Conservation (phyloP, 2,113 vertebrate species). For the Hylia prasina region DNA sequence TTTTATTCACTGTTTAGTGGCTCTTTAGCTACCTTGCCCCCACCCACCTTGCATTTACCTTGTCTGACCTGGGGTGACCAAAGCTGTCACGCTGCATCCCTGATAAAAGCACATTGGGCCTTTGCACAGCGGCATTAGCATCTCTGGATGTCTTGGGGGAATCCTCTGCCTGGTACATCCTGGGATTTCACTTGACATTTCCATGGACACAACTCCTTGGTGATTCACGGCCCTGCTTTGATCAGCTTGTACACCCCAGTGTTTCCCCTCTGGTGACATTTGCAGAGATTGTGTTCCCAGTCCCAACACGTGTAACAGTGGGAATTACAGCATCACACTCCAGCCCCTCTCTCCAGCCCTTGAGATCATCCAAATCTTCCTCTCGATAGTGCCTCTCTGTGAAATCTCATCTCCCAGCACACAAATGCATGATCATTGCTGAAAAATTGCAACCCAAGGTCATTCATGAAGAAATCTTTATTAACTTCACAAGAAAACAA, state of each 20-base stretch:
- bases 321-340: not conserved
- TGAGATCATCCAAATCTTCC: not conserved
- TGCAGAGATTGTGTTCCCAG: conserved; percentile 22
- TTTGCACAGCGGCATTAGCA: not conserved
- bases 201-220: conserved; percentile 26
- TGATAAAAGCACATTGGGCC: not conserved
- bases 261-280: conserved; percentile 20
- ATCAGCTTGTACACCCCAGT: conserved; percentile 32
- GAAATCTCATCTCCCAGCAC: not conserved
- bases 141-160: not conserved
- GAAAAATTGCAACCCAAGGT: not conserved
- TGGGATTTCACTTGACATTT: conserved; percentile 30
- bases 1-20: not conserved
- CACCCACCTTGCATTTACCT: not conserved
- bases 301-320: not conserved
- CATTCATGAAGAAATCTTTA: not conserved
- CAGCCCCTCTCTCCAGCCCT: not conserved
- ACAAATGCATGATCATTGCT: not conserved
- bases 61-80: not conserved
- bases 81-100: not conserved
- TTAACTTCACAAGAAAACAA: not conserved
- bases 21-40: not conserved
- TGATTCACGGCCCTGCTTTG: conserved; percentile 23
- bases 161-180: not conserved
- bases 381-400: not conserved